A percentile compares a stretch with the other conserved stretches of the same genome.
Evolutionary conservation across 2,797 vertebrate species (phyloP).

Genomic region (Melanogrammus aeglefinus): DNA sequence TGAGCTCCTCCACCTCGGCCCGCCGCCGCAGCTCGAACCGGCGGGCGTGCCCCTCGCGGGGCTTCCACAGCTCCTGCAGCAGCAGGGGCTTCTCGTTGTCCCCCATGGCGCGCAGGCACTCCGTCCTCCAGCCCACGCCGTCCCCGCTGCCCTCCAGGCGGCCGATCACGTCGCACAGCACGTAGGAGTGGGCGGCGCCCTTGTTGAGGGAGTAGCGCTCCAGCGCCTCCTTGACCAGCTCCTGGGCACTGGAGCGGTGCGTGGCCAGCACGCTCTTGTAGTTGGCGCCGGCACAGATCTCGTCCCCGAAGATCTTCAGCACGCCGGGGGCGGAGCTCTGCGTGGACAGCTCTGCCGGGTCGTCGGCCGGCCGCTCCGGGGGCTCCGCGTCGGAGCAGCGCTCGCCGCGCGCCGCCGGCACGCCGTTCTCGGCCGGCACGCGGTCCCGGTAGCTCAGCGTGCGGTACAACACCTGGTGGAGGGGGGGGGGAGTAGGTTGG

Average conservation of each 20-base stretch:
- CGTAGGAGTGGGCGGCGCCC: slow-evolving; percentile 74
- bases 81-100: slow-evolving; percentile 91
- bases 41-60: slow-evolving; percentile 86
- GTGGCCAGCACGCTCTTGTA: slow-evolving; percentile 96
- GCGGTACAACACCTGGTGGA: slow-evolving; percentile 79
- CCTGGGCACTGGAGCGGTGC: slow-evolving; percentile 81
- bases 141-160: slow-evolving; percentile 72
- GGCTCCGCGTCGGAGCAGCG: slow-evolving; percentile 71
- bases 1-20: slow-evolving; percentile 87
- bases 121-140: slow-evolving; percentile 82
- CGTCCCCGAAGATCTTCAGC: slow-evolving; percentile 92
- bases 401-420: slow-evolving; percentile 80
- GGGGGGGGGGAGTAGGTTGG: too few relatives aligned
- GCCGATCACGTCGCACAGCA: slow-evolving; percentile 91
- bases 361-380: slow-evolving; percentile 73
- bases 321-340: slow-evolving; percentile 91
- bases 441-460: slow-evolving; percentile 90
- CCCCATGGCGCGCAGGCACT: slow-evolving; percentile 83
- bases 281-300: slow-evolving; percentile 88
- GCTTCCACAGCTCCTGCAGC: slow-evolving; percentile 95
- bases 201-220: slow-evolving; percentile 90
- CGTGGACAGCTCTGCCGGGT: slow-evolving; percentile 90
- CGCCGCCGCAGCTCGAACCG: slow-evolving; percentile 87
- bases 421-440: slow-evolving; percentile 76
- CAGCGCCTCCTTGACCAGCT: slow-evolving; percentile 91